Evolutionary conservation across 2,797 vertebrate genomes (phyloP), one percentile per base, ranked within the genome.

Genomic region (Labroides dimidiatus): DNA sequence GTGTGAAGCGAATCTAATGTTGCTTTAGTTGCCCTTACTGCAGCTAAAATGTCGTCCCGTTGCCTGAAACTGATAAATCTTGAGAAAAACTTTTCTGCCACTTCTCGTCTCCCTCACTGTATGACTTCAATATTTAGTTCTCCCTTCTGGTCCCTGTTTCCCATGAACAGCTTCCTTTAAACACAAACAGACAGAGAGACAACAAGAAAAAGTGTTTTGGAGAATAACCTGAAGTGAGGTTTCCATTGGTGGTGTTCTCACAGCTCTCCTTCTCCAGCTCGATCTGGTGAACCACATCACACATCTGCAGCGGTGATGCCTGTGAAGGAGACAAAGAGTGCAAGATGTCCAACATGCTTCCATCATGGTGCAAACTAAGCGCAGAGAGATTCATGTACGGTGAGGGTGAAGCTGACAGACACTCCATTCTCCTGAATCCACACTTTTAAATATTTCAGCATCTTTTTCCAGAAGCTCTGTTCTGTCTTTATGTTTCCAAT

Each of bases 191-290:
- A 33, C 44, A 52, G 7, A 63, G 19, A 68, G 44, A 65, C 41
- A 61, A 37, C 37, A 39, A 39, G 13, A 69, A 71, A 80, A 60
- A 11, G 47, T 48, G 30, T 64, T 79, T 59, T 47, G 4, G 21
- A 77, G 62, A 80, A 59, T 90, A 69, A 95, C 94, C 94, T 92
- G 93, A 91, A 19, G 93, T 94, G 86, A 93, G 60, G 68, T 95
- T 94, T 71, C 86, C 91, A 27, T 85, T 81, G 50, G 87, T 91
- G 86, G 67, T 85, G 54, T 92, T 93, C 72, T 93, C 87, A 48
- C 94, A 95, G 75, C 73, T 90, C 73, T 92, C 87, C 23, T 60
- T 91, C 82, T 94, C 93, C 90, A 88, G 80, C 67, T 91, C 86
- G 14, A 95, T 93, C 81, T 94, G 93, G 13, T 89, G 93, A 70